Conservation (phyloP, 2,113 vertebrate species). For the Oryzias woworae region DNA sequence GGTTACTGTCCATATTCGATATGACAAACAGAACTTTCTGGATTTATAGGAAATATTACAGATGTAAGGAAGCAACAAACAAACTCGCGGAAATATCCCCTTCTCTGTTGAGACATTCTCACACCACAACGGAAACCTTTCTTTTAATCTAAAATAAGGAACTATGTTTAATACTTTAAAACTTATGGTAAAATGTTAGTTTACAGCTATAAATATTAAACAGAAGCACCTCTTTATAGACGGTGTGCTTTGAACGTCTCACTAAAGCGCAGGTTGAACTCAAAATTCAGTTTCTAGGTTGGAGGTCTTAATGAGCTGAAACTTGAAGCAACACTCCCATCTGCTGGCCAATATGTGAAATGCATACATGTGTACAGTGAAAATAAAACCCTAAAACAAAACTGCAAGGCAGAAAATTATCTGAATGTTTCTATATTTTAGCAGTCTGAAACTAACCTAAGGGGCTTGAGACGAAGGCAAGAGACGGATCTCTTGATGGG, state of each 20-base stretch:
- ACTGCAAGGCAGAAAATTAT: no score
- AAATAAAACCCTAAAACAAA: neutral
- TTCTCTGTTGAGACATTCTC: constrained; percentile 13
- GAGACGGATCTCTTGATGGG: neutral
- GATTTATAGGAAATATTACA: neutral
- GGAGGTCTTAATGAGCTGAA: neutral
- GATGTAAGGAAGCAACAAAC: neutral
- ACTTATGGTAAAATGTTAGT: constrained; percentile 33
- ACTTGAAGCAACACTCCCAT: neutral
- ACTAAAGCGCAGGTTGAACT: constrained; percentile 40
- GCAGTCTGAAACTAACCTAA: no score
- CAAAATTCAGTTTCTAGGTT: constrained; percentile 43
- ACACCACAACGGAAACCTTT: constrained; percentile 17
- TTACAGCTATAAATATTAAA: constrained; percentile 3
- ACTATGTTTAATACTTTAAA: constrained; percentile 30
- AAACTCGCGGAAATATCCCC: constrained; percentile 8
- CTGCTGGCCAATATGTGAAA: constrained; percentile 26
- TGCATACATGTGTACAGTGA: neutral
- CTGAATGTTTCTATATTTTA: no score
- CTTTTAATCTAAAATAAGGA: constrained; percentile 1
- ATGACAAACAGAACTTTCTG: constrained; percentile 16
- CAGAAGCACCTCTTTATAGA: no score
- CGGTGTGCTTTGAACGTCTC: constrained; percentile 7
- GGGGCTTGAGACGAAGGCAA: constrained; percentile 19
- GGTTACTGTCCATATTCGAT: neutral